phyloP scores from a whole-genome alignment of 2,888 invertebrate genomes.

The Lumbricus terrestris region DNA sequence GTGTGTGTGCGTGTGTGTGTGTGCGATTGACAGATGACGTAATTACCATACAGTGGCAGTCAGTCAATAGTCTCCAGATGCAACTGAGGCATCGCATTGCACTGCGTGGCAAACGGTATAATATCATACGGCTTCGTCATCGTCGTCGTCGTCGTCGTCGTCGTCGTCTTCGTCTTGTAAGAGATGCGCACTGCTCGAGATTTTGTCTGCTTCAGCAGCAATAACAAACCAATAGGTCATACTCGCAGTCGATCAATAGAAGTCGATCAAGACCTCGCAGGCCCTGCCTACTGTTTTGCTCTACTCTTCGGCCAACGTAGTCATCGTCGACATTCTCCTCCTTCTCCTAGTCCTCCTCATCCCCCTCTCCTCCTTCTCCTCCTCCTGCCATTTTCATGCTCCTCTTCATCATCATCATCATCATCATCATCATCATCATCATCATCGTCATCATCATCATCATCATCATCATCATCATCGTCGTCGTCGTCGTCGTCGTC shows the following conservation, averaged over 20 bases:
- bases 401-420: slow-evolving; percentile 17
- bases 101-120: background rate
- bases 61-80: background rate
- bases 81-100: background rate
- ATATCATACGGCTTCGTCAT: too few species aligned
- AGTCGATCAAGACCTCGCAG: background rate
- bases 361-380: too few species aligned
- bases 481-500: slow-evolving; percentile 19
- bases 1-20: too few species aligned
- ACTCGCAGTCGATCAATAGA: background rate
- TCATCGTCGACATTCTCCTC: background rate
- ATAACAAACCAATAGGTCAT: background rate
- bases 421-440: slow-evolving; percentile 14
- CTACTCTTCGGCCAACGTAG: background rate
- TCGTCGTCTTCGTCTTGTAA: background rate
- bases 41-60: background rate
- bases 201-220: background rate
- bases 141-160: too few species aligned
- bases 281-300: background rate
- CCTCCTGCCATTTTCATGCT: background rate
- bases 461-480: slow-evolving; percentile 21
- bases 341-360: too few species aligned
- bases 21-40: background rate
- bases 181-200: background rate
- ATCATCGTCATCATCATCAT: slow-evolving; percentile 25